Base-by-base conservation (phyloP, 2,888 invertebrate genomes). In the Coecobrya sp. region DNA sequence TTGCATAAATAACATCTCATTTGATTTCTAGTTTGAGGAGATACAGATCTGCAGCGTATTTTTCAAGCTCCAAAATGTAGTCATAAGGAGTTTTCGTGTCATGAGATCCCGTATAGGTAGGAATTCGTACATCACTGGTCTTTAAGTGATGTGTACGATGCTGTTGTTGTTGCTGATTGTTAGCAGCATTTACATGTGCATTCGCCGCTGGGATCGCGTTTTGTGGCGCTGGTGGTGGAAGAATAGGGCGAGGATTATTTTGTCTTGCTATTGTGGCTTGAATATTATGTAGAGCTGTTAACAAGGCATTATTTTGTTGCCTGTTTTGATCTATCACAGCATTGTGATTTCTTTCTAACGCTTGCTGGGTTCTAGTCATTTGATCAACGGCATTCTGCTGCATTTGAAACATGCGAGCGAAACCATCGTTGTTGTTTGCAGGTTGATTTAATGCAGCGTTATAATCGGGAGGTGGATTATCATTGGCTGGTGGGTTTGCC, bases 81-180 rank as follows among this genome's bases (percentile, higher is more conserved):
- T 93, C 93, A 55, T 91, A 93, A 0, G 93, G 93, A 13, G 93
- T 93, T 52, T 93, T 92, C 4, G 16, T 1, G 19, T 93, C 93
- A 25, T 62, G 45, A 0, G 89, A 27, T 0, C 93, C 93, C 19
- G 81, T 11, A 25, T 93, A 93, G 7, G 65, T 85, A 0, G 93
- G 93, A 0, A 93, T 92, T 22, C 42, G 22, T 3, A 92, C 30
- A 52, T 93, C 93, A 81, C 86, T 87, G 30, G 91, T 89, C 88
- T 91, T 91, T 52, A 93, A 55, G 70, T 86, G 91, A 85, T 89
- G 81, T 4, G 79, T 79, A 7, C 11, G 76, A 27, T 27, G 27
- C 2, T 55, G 4, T 3, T 49, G 4, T 3, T 1, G 1, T 2
- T 42, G 16, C 11, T 8, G 30, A 45, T 42, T 42, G 19, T 68